A percentile compares a stretch with the other conserved stretches of the same genome.
Evolutionary conservation across 2,888 invertebrate genomes (phyloP).

Genomic region (Epirrita christyi): DNA sequence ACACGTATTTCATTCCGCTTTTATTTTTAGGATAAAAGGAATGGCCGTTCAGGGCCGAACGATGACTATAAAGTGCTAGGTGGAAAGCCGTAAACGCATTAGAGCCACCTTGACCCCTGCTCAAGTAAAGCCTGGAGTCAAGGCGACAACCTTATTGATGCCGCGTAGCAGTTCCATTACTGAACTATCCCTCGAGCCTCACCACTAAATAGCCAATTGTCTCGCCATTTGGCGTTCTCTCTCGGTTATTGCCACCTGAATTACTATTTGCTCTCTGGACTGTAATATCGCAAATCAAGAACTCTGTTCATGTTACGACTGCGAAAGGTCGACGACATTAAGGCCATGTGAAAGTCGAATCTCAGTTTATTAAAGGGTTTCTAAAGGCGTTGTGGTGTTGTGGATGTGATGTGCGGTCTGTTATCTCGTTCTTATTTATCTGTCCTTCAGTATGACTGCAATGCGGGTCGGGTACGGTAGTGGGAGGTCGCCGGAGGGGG

Average conservation of each 20-base stretch:
- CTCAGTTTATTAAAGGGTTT: conserved; percentile 46
- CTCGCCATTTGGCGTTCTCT: conserved; percentile 45
- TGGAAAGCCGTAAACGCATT: conserved; percentile 64
- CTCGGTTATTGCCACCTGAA: conserved; percentile 45
- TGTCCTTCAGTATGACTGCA: conserved; percentile 76
- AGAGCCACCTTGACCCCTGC: conserved; percentile 68
- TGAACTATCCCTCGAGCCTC: conserved; percentile 47
- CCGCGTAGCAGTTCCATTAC: conserved; percentile 54
- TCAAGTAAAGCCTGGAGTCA: conserved; percentile 58
- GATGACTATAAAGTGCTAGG: conserved; percentile 68
- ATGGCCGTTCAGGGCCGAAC: conserved; percentile 48
- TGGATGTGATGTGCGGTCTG: conserved; percentile 33
- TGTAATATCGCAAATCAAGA: conserved; percentile 42
- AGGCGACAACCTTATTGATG: conserved; percentile 60
- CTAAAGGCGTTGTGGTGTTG: conserved; percentile 26
- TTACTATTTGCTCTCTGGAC: conserved; percentile 48
- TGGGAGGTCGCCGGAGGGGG: conserved; percentile 43
- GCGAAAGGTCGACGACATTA: conserved; percentile 46
- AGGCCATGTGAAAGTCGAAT: conserved; percentile 39
- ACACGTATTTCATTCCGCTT: conserved; percentile 47
- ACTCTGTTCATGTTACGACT: conserved; percentile 4
- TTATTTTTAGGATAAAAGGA: conserved; percentile 56
- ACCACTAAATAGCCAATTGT: conserved; percentile 56
- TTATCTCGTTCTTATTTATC: conserved; percentile 59
- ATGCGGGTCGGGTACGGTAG: conserved; percentile 68